These are phyloP conservation scores for Theodoxus fluviatilis DNA, from an alignment of 2,888 invertebrate genomes.

Conservation along the genomic window DNA sequence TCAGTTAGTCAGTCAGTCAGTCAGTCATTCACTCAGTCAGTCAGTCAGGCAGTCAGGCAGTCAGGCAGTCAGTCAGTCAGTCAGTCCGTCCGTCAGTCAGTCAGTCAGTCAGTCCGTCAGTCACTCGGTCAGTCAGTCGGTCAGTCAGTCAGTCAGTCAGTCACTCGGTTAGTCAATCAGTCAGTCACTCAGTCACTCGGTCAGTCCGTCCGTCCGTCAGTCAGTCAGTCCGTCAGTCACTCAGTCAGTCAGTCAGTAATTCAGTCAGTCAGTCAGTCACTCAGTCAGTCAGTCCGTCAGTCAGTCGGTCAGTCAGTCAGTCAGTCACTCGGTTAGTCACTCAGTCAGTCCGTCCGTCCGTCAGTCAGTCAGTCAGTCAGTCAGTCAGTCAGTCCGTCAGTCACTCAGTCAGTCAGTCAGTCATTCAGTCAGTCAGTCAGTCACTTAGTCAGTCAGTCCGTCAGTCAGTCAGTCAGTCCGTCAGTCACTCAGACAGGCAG, in stretches of 20 bases:
- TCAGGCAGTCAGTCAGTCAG: too few relatives aligned
- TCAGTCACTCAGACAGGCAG: conserved; percentile 20
- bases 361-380: conserved; percentile 21
- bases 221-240: conserved; percentile 21
- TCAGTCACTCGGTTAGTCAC: conserved; percentile 17
- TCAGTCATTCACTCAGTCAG: too few relatives aligned
- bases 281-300: conserved; percentile 22
- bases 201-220: conserved; percentile 17
- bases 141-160: too few relatives aligned
- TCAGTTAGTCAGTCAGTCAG: too few relatives aligned
- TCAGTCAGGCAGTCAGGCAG: too few relatives aligned
- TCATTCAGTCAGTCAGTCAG: conserved; percentile 22
- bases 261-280: conserved; percentile 22
- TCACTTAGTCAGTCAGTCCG: conserved; percentile 18
- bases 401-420: conserved; percentile 22
- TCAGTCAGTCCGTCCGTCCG: conserved; percentile 20
- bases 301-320: conserved; percentile 22
- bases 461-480: conserved; percentile 22
- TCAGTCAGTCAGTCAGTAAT: conserved; percentile 21
- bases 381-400: conserved; percentile 21
- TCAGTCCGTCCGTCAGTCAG: too few relatives aligned
- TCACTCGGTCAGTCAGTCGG: too few relatives aligned
- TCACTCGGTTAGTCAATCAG: too few relatives aligned
- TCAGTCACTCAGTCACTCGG: too few relatives aligned
- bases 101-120: too few relatives aligned